A percentile compares a stretch with the other conserved stretches of the same genome.
phyloP scores from a whole-genome alignment of 2,797 vertebrate genomes.

The Acomys russatus region DNA sequence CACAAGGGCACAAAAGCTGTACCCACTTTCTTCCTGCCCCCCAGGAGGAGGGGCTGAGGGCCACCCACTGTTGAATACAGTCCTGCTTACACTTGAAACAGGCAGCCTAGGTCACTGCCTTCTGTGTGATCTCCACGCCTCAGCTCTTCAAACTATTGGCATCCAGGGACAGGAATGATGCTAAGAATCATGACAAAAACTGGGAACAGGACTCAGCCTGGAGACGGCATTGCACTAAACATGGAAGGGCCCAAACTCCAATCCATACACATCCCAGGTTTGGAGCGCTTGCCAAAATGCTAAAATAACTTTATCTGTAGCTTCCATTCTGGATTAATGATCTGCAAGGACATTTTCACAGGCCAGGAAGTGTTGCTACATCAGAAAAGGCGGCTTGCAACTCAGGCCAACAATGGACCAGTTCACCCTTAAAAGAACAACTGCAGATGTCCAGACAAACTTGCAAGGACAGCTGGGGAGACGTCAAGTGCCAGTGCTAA shows the following conservation, averaged over 20 bases:
- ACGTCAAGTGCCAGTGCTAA: not conserved
- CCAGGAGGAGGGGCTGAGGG: not conserved
- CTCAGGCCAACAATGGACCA: rapidly evolving
- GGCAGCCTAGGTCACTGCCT: not conserved
- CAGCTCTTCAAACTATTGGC: not conserved
- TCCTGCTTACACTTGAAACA: not conserved
- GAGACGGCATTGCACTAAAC: not conserved
- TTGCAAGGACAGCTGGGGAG: not conserved
- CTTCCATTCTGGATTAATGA: conserved; percentile 13
- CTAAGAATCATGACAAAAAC: not conserved
- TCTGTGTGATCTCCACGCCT: not conserved
- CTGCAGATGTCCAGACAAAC: not conserved
- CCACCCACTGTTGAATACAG: not conserved
- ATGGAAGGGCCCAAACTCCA: not conserved
- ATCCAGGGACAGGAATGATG: not conserved
- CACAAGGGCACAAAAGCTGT: not conserved
- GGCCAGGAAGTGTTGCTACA: not conserved
- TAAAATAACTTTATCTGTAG: not conserved
- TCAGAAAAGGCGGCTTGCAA: not conserved
- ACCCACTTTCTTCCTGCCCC: not conserved
- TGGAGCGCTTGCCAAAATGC: not conserved
- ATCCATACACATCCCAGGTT: not conserved
- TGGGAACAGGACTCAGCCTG: not conserved
- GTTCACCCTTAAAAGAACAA: not conserved
- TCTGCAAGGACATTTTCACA: not conserved